Evolutionary conservation across 2,888 invertebrate species (phyloP), one percentile per base, ranked within the genome.

Genomic region (Drosophila paramelanica): DNA sequence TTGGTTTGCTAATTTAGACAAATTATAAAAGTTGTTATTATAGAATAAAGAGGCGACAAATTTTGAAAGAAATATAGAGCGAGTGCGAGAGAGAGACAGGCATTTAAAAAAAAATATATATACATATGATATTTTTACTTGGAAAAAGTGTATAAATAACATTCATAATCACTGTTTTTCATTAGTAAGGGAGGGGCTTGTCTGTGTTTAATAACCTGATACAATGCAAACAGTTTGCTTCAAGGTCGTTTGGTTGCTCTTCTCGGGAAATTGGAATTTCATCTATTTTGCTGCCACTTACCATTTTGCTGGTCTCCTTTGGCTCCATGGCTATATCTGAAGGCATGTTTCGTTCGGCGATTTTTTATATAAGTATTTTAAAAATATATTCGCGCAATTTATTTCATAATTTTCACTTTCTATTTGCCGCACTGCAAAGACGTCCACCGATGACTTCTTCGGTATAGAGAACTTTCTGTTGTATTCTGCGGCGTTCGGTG

Each of bases 261-360:
- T 23, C 25, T 13, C 57, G 52, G 68, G 38, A 60, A 58, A 41
- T 38, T n/a, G 17, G 33, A 57, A 42, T 67, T 55, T 45, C 60
- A 41, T 31, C 11, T 31, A 14, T 61, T 42, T 52, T 41, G 20
- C 13, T 52, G 23, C 14, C 53, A 50, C 88, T 82, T 53, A 88
- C 82, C 82, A 82, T 82, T 88, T 88, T 86, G 38, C 68, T 88
- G 2, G 87, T 79, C 58, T 85, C 88, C 52, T 82, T 88, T 45
- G 86, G 36, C 36, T 36, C 88, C 82, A 86, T 81, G 66, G 49
- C 47, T 67, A 46, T 56, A 23, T 25, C 39, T 43, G 36, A 33
- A 4, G 43, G 13, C 39, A 23, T 43, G 14, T 2, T 14, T n/a
- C 14, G 43, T 43, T 17, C 14, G 5, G 5, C 8, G 39, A 14